Percentiles rank a stretch among this genome's conserved stretches.
Conservation (phyloP, 2,888 invertebrate genomes). For the Sminthurides aquaticus region DNA sequence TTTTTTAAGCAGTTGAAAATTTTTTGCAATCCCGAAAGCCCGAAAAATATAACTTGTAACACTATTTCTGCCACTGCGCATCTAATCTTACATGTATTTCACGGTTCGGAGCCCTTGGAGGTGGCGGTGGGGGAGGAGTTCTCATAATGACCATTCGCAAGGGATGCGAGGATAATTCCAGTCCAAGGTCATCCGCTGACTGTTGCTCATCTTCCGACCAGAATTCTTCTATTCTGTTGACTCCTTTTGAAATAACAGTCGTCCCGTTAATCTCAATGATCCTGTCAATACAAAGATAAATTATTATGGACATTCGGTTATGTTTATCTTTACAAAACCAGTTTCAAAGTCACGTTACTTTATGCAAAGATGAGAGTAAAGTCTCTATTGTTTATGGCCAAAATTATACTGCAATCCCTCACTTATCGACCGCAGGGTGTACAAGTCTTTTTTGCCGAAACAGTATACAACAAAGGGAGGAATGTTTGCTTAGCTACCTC, state of each 20-base stretch:
- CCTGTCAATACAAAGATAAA: constrained; percentile 18
- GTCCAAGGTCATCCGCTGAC: constrained; percentile 18
- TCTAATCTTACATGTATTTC: constrained; percentile 43
- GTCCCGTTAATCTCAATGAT: constrained; percentile 43
- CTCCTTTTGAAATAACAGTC: constrained; percentile 41
- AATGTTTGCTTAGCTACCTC: too few species aligned
- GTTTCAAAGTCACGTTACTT: constrained; percentile 1
- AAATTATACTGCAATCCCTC: neutral
- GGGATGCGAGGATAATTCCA: constrained; percentile 40
- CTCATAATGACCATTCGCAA: constrained; percentile 39
- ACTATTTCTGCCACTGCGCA: too few species aligned
- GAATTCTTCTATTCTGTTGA: constrained; percentile 42
- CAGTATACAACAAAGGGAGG: too few species aligned
- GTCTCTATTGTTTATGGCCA: neutral
- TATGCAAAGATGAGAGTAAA: neutral
- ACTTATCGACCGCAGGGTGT: too few species aligned
- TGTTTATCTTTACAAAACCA: neutral
- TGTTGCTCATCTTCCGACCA: constrained; percentile 39
- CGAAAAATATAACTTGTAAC: too few species aligned
- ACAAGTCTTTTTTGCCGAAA: too few species aligned
- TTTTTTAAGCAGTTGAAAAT: too few species aligned
- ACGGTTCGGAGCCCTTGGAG: constrained; percentile 40
- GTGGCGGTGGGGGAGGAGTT: constrained; percentile 40
- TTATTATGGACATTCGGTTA: neutral
- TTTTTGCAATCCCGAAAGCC: too few species aligned